Base-by-base conservation (phyloP, 2,113 vertebrate genomes). In the Tamias sibiricus region DNA sequence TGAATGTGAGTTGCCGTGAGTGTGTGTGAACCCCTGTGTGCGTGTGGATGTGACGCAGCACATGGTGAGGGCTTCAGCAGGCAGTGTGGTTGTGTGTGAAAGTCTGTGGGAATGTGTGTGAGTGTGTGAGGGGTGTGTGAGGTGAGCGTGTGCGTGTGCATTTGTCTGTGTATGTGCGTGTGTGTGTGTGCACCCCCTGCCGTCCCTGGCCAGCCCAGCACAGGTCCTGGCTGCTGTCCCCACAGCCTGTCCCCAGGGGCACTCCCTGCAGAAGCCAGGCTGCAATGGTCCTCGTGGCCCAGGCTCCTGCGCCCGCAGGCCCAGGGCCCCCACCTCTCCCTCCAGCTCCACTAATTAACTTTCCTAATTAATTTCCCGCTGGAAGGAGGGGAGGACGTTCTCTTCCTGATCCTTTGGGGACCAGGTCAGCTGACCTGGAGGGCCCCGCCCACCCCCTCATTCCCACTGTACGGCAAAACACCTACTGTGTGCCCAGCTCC, bases 331-430 rank as follows among this genome's bases (percentile, higher is more conserved):
- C 32, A 3, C 88, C 77, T 88, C 91, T 75, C 32, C 22, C 64
- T 92, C 85, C 16, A 0, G 2, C 74, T 20, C 49, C 69, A 90
- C 95, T 96, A 94, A 95, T 97, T 95, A 95, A 91, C 87, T 86
- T 74, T 88, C 69, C 93, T 98, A 80, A 96, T 97, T 96, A 97
- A 96, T 90, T 92, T 90, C 89, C 95, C 35, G 8, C 93, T 81
- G 96, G 81, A 71, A 85, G 69, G 72, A 80, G 59, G 79, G 79
- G 54, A 19, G n/a, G 42, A 74, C 47, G 42, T 62, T 20, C 16
- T n/a, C 57, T 14, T 64, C 77, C 75, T 0, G 12, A 24, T 57
- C 62, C 82, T 71, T 90, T 52, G 42, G 88, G 91, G 87, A 86
- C 59, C 54, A 17, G 64, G 64, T 57, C 20, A 40, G n/a, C n/a